Percentiles rank a stretch among this genome's conserved stretches.
These are phyloP conservation scores for Sorex fumeus DNA, from an alignment of 2,113 vertebrate genomes.

Conservation along the genomic window DNA sequence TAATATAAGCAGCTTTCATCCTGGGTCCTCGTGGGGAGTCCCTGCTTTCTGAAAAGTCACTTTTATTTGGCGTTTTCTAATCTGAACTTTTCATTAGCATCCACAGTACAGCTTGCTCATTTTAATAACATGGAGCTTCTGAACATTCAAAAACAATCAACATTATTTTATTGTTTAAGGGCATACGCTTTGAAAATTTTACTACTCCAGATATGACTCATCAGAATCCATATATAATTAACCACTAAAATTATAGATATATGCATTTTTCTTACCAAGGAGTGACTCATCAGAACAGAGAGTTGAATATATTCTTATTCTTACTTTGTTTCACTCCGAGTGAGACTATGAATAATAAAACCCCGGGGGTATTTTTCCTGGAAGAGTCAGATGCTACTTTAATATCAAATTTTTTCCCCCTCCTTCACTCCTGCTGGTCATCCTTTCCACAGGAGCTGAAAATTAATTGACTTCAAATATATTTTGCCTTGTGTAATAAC, in stretches of 20 bases:
- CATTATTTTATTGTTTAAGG: slow-evolving; percentile 40
- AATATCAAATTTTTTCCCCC: slow-evolving; percentile 37
- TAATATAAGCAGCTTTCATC: slow-evolving; percentile 43
- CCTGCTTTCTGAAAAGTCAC: slow-evolving; percentile 56
- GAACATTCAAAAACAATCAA: slow-evolving; percentile 23
- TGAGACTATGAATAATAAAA: slow-evolving; percentile 59
- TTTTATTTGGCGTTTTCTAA: slow-evolving; percentile 52
- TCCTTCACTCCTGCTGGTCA: slow-evolving; percentile 57
- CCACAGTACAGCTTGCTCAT: background rate
- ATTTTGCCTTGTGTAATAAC: slow-evolving; percentile 73
- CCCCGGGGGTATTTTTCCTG: slow-evolving; percentile 27
- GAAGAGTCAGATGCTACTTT: slow-evolving; percentile 46
- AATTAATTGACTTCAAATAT: slow-evolving; percentile 74
- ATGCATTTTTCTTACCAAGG: slow-evolving; percentile 9
- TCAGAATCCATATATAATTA: slow-evolving; percentile 45
- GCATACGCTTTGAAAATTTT: slow-evolving; percentile 58
- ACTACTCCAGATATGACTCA: background rate
- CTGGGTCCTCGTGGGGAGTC: background rate
- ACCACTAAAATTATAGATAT: background rate
- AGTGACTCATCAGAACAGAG: slow-evolving; percentile 48
- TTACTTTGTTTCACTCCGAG: slow-evolving; percentile 48
- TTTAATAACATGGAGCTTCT: slow-evolving; percentile 23
- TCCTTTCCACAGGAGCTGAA: slow-evolving; percentile 61
- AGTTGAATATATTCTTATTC: background rate
- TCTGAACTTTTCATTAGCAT: slow-evolving; percentile 41